Conservation (phyloP, 1,140 invertebrate genomes). For the Sweltsa coloradensis region DNA sequence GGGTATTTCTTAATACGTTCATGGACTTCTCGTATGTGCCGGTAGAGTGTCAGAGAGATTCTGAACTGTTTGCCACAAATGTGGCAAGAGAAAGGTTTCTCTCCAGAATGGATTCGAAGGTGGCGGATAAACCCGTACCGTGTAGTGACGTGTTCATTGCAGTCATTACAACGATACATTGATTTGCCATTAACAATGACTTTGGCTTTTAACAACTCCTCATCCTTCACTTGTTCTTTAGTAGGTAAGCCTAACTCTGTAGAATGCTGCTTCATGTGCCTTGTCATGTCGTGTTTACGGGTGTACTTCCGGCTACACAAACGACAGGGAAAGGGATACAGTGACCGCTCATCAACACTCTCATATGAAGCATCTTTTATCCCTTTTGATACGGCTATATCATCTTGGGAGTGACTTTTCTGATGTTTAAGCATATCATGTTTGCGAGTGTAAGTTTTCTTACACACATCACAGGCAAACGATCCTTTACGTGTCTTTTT, state of each 20-base stretch:
- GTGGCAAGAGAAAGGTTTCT: slow-evolving; percentile 57
- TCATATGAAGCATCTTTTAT: no score
- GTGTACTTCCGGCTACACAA: slow-evolving; percentile 7
- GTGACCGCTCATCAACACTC: no score
- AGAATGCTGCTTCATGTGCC: slow-evolving; percentile 3
- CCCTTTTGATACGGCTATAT: neutral
- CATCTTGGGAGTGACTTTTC: neutral
- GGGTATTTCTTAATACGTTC: slow-evolving; percentile 41
- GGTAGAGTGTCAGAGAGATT: slow-evolving; percentile 41
- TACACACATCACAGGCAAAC: slow-evolving; percentile 10
- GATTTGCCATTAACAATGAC: slow-evolving; percentile 32
- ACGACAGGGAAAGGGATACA: slow-evolving; percentile 6
- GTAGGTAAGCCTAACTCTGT: neutral
- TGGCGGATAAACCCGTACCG: slow-evolving; percentile 46
- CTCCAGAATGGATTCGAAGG: slow-evolving; percentile 52
- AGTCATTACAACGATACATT: slow-evolving; percentile 42
- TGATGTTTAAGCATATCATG: slow-evolving; percentile 10
- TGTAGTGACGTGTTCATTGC: slow-evolving; percentile 43
- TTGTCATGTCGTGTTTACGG: slow-evolving; percentile 8
- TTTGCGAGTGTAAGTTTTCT: slow-evolving; percentile 8
- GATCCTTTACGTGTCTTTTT: slow-evolving; percentile 14
- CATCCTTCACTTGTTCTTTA: slow-evolving; percentile 16
- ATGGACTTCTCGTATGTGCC: slow-evolving; percentile 50
- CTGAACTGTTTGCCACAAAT: slow-evolving; percentile 62
- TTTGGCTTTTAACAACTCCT: slow-evolving; percentile 29